phyloP scores from a whole-genome alignment of 2,888 invertebrate genomes.

The Epirrhoe tristata region DNA sequence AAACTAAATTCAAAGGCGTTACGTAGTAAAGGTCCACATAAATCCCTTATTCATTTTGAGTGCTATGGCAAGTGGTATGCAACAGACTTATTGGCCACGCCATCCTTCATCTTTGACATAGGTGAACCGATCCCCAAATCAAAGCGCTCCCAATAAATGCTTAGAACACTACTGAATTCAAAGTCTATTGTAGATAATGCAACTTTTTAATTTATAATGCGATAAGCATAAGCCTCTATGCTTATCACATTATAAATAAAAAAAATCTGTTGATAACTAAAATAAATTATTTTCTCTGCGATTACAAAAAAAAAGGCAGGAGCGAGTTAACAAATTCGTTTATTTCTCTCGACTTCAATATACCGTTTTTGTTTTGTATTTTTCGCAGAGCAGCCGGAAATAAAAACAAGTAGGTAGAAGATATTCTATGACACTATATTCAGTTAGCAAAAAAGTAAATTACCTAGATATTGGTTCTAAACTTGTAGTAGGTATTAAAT shows the following conservation, averaged over 20 bases:
- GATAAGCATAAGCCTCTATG: neutral
- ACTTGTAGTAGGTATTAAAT: no score
- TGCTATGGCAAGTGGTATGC: neutral
- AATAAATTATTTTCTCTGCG: neutral
- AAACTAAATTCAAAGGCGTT: conserved; percentile 1
- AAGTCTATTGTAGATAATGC: neutral
- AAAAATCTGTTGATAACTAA: neutral
- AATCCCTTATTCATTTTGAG: neutral
- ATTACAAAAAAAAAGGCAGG: no score
- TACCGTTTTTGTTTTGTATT: no score
- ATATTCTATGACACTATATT: no score
- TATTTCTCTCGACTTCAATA: no score
- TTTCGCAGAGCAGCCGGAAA: no score
- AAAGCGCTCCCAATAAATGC: neutral
- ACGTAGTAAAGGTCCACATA: neutral
- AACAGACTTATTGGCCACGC: neutral
- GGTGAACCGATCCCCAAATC: neutral
- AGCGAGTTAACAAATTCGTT: no score
- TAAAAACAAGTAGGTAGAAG: no score
- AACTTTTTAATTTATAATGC: neutral
- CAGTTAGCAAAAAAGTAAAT: no score
- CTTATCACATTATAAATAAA: no score
- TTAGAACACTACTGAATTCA: conserved; percentile 9
- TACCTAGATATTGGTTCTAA: no score
- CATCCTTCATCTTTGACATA: neutral